Evolutionary conservation across 2,888 invertebrate genomes (phyloP), one percentile per base, ranked within the genome.

Genomic region (Onthophagus sagittarius): DNA sequence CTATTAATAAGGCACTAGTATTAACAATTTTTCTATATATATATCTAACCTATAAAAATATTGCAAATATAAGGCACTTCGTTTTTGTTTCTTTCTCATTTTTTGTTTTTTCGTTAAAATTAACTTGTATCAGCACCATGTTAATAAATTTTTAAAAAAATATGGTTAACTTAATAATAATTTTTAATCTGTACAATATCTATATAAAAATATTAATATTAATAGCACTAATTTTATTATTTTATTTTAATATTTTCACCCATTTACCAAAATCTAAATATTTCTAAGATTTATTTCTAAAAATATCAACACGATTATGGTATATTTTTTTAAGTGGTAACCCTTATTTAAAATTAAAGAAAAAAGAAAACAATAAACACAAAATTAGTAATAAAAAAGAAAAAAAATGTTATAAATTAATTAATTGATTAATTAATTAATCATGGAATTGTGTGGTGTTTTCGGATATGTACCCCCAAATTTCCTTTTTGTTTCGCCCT

Each of bases 401-500:
- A 23, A 23, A 23, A 23, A 23, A 23, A 23, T 23, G n/a, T n/a
- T 3, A 23, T 23, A 23, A 23, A 23, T 23, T 23, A 23, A n/a
- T n/a, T n/a, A n/a, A n/a, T n/a, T n/a, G n/a, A n/a, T n/a, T n/a
- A n/a, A n/a, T n/a, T n/a, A n/a, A n/a, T n/a, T n/a, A 23, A 53
- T 53, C 11, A 53, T 53, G 39, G 39, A 53, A 53, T 53, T 7
- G 70, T 53, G 88, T 94, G 94, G 87, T 93, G 93, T 83, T 94
- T 93, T 78, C 93, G 89, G 78, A 93, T 91, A 84, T 94, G 94
- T 15, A 94, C 93, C 79, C 93, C 93, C 31, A 94, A 88, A 86
- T 94, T 94, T 79, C 93, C 94, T 71, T 93, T 88, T 83, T 94
- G 94, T 82, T 94, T 92, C 77, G 94, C 93, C 81, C 92, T 90